Evolutionary conservation across 1,140 invertebrate genomes (phyloP).

Genomic region (Linepithema humile): DNA sequence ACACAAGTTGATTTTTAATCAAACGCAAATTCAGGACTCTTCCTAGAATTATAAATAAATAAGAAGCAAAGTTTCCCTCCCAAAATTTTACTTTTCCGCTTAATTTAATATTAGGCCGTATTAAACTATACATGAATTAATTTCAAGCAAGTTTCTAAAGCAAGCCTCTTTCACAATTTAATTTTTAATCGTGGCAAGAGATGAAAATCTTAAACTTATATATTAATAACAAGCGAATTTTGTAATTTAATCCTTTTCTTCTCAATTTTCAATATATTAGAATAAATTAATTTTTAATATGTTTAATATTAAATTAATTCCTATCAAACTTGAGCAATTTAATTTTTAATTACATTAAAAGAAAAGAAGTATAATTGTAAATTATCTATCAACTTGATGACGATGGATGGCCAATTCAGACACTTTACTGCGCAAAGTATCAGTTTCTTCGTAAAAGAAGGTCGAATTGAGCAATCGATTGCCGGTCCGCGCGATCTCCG

Average conservation of each 20-base stretch:
- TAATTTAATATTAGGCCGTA: no score
- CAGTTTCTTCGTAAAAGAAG: background rate
- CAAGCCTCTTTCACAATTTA: background rate
- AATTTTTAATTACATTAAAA: background rate
- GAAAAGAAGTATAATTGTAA: no score
- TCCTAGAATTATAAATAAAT: no score
- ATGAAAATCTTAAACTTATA: no score
- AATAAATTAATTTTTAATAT: no score
- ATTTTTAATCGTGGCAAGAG: no score
- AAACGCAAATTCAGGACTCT: background rate
- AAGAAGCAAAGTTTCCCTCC: background rate
- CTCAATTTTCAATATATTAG: no score
- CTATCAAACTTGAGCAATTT: no score
- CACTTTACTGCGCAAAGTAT: background rate
- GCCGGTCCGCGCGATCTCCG: slow-evolving; percentile 4
- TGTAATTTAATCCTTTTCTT: background rate
- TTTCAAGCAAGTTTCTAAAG: no score
- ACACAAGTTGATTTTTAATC: background rate
- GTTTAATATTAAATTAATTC: no score
- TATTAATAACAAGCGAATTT: background rate
- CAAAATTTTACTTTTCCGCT: background rate
- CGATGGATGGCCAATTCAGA: background rate
- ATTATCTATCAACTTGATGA: background rate
- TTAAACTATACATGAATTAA: no score
- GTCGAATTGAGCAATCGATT: slow-evolving; percentile 15